Base-by-base conservation (phyloP, 1,140 invertebrate genomes). In the Trichomalopsis sarcophagae region DNA sequence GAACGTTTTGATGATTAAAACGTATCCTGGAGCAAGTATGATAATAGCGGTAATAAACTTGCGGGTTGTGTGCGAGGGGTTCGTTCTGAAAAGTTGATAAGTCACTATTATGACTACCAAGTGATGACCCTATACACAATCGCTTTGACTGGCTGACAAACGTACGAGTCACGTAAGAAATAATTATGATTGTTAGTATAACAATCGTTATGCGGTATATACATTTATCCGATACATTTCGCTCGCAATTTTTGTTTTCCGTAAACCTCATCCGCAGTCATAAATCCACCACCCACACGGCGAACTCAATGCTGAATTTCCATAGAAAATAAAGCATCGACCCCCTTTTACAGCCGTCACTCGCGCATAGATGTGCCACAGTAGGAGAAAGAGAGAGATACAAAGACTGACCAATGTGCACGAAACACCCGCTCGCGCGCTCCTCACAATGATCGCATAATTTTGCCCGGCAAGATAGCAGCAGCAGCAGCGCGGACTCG, bases 391-490 rank as follows among this genome's bases (percentile, higher is more conserved):
- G 78, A 23, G 17, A 23, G 55, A 69, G 40, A 55, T n/a, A n/a
- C 21, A 30, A 33, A 71, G 68, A 33, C 23, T 30, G 68, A 33
- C 75, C 44, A 30, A 13, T 17, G 78, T 11, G 23, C 55, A 69
- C 50, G 81, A 68, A 68, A 77, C 73, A 23, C 55, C 74, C 73
- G 82, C 71, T 27, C 81, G 21, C 62, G 66, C 47, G 33, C 33
- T 23, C 23, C 33, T 36, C 80, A 82, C 80, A 86, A 86, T 86
- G 84, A 86, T 86, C 84, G 75, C 84, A 86, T 86, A 86, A 86
- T 86, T 86, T 86, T 86, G 68, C 76, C 44, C 40, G 23, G 36
- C 74, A 11, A 33, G 23, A 30, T 33, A 30, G 68, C 27, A 27
- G 68, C 66, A 11, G 66, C 11, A 9, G 21, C 68, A 62, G 13